A percentile compares a stretch with the other conserved stretches of the same genome.
Evolutionary conservation across 2,113 vertebrate genomes (phyloP).

Genomic region (Caloenas nicobarica): DNA sequence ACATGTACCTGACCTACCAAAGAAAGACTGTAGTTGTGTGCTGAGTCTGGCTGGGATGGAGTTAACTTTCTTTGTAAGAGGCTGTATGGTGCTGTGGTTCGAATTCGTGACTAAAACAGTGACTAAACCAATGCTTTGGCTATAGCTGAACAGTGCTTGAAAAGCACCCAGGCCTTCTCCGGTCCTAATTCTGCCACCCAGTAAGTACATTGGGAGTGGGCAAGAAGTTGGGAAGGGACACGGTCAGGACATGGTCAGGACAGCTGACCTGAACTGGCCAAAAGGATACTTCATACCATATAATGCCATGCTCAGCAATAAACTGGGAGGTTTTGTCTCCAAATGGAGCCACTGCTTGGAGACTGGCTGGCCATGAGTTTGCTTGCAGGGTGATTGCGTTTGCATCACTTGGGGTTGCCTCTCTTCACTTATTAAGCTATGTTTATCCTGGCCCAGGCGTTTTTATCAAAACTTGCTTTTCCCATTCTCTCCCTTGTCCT

Average conservation of each 20-base stretch:
- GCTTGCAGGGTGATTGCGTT: not conserved
- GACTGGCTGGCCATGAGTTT: not conserved
- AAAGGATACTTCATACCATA: not conserved
- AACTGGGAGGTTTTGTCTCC: not conserved
- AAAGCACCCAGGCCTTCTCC: not conserved
- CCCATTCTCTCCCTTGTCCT: not conserved
- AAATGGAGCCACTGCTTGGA: not conserved
- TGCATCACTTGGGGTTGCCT: fast-evolving
- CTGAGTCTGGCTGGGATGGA: not conserved
- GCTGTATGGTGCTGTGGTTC: not conserved
- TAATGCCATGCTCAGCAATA: not conserved
- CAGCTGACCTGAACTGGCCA: not conserved
- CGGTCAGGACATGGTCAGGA: fast-evolving
- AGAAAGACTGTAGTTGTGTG: not conserved
- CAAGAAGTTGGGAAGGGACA: not conserved
- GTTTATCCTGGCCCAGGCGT: not conserved
- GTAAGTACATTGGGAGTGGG: not conserved
- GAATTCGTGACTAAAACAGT: not conserved
- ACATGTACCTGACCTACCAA: not conserved
- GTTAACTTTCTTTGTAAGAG: not conserved
- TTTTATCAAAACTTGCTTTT: not conserved
- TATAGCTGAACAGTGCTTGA: not conserved
- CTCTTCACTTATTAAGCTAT: not conserved
- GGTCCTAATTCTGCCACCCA: not conserved
- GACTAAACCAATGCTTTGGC: not conserved